Evolutionary conservation across 1,140 invertebrate species (phyloP).

Genomic region (Lerema accius): DNA sequence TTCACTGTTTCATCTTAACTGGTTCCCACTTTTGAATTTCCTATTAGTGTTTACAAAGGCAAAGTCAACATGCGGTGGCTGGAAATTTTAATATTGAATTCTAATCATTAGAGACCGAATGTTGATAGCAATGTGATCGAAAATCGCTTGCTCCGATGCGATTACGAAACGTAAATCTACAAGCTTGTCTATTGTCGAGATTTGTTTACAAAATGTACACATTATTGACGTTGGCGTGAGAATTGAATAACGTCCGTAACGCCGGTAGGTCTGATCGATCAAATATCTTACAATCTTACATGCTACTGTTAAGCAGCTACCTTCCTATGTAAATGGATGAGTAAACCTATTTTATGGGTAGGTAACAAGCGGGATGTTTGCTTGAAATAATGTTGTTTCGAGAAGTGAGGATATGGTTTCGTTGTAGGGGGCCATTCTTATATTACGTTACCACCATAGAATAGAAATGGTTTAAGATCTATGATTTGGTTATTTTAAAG

Average conservation of each 20-base stretch:
- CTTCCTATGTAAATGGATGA: conserved; percentile 47
- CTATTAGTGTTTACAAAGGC: conserved; percentile 70
- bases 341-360: conserved; percentile 38
- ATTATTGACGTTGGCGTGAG: conserved; percentile 68
- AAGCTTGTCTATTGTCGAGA: conserved; percentile 65
- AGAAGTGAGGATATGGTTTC: too few species aligned
- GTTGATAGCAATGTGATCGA: conserved; percentile 35
- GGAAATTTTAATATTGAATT: conserved; percentile 52
- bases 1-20: conserved; percentile 74
- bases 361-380: conserved; percentile 21
- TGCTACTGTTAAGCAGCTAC: conserved; percentile 60
- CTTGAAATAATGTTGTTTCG: conserved; percentile 17
- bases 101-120: conserved; percentile 39
- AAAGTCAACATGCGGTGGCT: conserved; percentile 64
- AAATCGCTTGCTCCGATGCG: conserved; percentile 35
- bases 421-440: too few species aligned
- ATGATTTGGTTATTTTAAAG: too few species aligned
- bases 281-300: conserved; percentile 57
- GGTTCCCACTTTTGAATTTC: conserved; percentile 66
- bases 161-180: conserved; percentile 60
- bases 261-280: conserved; percentile 54
- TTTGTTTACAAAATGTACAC: conserved; percentile 67
- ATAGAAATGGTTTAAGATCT: too few species aligned
- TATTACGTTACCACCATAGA: too few species aligned
- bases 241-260: conserved; percentile 63